Conservation (phyloP, 2,888 invertebrate species). For the Drosophila longiperda region DNA sequence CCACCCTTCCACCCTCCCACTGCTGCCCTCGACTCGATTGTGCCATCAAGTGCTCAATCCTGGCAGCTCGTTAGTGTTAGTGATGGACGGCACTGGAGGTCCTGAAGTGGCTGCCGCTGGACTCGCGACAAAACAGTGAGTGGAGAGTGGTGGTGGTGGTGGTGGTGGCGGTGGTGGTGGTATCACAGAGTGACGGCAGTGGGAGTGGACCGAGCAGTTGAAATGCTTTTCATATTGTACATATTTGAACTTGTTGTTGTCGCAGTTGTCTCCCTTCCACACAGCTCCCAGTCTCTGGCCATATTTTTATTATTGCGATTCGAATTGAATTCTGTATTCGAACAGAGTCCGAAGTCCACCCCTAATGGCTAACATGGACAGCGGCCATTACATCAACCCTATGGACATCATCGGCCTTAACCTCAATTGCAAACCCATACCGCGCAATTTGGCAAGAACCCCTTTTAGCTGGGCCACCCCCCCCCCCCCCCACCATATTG, state of each 20-base stretch:
- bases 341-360: slow-evolving; percentile 66
- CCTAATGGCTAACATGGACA: slow-evolving; percentile 70
- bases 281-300: slow-evolving; percentile 39
- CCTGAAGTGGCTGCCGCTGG: slow-evolving; percentile 52
- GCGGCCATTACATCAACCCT: slow-evolving; percentile 67
- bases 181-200: slow-evolving; percentile 3
- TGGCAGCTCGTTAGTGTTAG: slow-evolving; percentile 55
- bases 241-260: slow-evolving; percentile 52
- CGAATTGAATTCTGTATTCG: slow-evolving; percentile 56
- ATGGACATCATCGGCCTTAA: slow-evolving; percentile 35
- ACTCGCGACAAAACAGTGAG: slow-evolving; percentile 23
- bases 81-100: slow-evolving; percentile 64
- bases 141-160: background rate
- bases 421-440: slow-evolving; percentile 32
- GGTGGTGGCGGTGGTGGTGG: slow-evolving; percentile 6
- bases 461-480: slow-evolving; percentile 5
- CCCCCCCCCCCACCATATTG: slow-evolving; percentile 23
- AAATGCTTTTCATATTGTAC: slow-evolving; percentile 65
- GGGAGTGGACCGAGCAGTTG: slow-evolving; percentile 20
- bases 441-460: slow-evolving; percentile 12
- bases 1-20: slow-evolving; percentile 60
- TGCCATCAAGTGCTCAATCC: slow-evolving; percentile 27
- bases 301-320: slow-evolving; percentile 70
- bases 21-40: slow-evolving; percentile 31
- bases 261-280: slow-evolving; percentile 40